A percentile compares a stretch with the other conserved stretches of the same genome.
phyloP scores from a whole-genome alignment of 2,113 vertebrate genomes.

The Cyanoliseus patagonus region DNA sequence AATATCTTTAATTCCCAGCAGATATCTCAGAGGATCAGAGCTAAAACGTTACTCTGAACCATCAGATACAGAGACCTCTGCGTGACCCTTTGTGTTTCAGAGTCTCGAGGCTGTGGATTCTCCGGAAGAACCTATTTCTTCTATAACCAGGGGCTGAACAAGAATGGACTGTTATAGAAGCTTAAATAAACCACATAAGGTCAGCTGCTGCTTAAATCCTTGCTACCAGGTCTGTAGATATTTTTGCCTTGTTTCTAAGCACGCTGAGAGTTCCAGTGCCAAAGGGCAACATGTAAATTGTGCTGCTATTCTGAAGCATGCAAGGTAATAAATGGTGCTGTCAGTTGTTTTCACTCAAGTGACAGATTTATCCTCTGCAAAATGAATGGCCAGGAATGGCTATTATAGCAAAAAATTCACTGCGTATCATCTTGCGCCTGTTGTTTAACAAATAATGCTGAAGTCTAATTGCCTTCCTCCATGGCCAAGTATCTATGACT shows the following conservation, averaged over 20 bases:
- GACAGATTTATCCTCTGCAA: slow-evolving; percentile 69
- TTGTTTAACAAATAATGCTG: slow-evolving; percentile 62
- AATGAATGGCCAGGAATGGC: slow-evolving; percentile 29
- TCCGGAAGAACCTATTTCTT: background rate
- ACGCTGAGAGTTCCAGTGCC: slow-evolving; percentile 16
- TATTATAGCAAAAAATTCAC: slow-evolving; percentile 62
- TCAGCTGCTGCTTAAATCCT: slow-evolving; percentile 37
- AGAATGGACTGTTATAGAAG: background rate
- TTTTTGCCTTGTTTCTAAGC: slow-evolving; percentile 34
- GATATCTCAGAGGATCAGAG: slow-evolving; percentile 25
- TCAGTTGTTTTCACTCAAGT: slow-evolving; percentile 70
- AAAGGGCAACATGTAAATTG: slow-evolving; percentile 72
- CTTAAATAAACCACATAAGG: slow-evolving; percentile 43
- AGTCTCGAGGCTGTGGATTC: slow-evolving; percentile 13
- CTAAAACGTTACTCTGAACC: slow-evolving; percentile 29
- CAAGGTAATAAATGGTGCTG: slow-evolving; percentile 72
- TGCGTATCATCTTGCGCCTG: slow-evolving; percentile 26
- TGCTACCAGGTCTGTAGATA: background rate
- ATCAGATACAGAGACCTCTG: slow-evolving; percentile 25
- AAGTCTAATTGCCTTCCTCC: slow-evolving; percentile 29
- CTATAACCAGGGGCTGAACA: slow-evolving; percentile 7
- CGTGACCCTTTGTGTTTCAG: background rate
- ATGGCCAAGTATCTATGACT: background rate
- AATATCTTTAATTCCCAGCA: slow-evolving; percentile 41
- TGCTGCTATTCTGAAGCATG: slow-evolving; percentile 63